Conservation (phyloP, 2,888 invertebrate species). For the Synergus umbraculus region DNA sequence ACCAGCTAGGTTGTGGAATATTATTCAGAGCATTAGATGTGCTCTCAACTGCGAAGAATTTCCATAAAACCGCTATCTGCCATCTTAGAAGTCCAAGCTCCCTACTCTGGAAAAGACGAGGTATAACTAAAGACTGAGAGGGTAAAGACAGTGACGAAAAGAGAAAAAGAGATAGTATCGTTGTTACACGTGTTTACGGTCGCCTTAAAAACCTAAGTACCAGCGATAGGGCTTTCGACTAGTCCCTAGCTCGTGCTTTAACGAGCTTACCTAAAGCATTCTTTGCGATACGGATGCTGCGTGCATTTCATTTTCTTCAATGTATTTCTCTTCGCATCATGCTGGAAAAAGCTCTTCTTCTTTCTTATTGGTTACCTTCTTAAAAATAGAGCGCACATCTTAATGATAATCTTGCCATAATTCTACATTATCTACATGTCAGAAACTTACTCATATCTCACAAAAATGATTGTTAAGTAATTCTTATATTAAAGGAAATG, state of each 20-base stretch:
- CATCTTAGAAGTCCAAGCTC: constrained; percentile 66
- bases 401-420: no score
- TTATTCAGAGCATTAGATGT: constrained; percentile 74
- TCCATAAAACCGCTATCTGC: constrained; percentile 74
- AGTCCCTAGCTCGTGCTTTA: not conserved
- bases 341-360: not conserved
- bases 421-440: no score
- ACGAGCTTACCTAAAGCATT: constrained; percentile 23
- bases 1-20: constrained; percentile 69
- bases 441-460: no score
- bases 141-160: constrained; percentile 11
- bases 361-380: not conserved
- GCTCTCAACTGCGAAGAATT: constrained; percentile 72
- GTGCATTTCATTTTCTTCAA: constrained; percentile 26
- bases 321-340: not conserved
- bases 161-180: constrained; percentile 26
- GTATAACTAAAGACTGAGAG: constrained; percentile 5
- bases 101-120: constrained; percentile 44
- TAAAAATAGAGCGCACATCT: no score
- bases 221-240: constrained; percentile 37
- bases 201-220: constrained; percentile 32
- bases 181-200: constrained; percentile 41
- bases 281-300: constrained; percentile 30
- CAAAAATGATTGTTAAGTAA: no score
- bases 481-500: no score